These are phyloP conservation scores for Danaus plexippus DNA, from an alignment of 1,140 invertebrate species.

Conservation along the genomic window DNA sequence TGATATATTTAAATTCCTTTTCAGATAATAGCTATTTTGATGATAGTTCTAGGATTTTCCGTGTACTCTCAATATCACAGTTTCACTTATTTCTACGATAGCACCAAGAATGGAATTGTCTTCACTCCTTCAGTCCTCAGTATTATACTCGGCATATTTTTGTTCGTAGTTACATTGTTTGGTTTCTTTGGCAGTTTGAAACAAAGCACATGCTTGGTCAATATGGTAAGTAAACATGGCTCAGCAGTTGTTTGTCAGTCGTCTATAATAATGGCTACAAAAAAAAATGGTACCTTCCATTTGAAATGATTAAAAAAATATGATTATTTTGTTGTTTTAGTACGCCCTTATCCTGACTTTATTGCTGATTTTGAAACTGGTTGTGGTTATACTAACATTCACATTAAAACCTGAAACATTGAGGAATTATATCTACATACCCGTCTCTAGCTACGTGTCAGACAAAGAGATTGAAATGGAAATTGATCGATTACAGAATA, in stretches of 20 bases:
- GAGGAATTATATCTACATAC: constrained; percentile 35
- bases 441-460: constrained; percentile 29
- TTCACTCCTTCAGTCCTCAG: constrained; percentile 81
- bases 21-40: constrained; percentile 80
- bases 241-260: too few species aligned
- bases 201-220: constrained; percentile 88
- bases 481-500: constrained; percentile 43
- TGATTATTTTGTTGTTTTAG: constrained; percentile 28
- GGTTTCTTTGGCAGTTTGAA: constrained; percentile 87
- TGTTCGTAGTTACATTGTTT: constrained; percentile 83
- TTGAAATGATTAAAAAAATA: too few species aligned
- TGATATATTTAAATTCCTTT: constrained; percentile 9
- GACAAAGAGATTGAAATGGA: constrained; percentile 51
- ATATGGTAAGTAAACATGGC: constrained; percentile 73
- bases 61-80: constrained; percentile 81
- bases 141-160: constrained; percentile 82
- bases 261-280: too few species aligned
- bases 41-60: constrained; percentile 82
- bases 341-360: constrained; percentile 46
- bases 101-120: constrained; percentile 66
- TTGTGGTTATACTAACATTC: constrained; percentile 49
- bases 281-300: too few species aligned
- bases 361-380: constrained; percentile 46
- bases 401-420: constrained; percentile 31
- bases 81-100: constrained; percentile 79